Evolutionary conservation across 1,140 invertebrate species (phyloP).

Genomic region (Streblospio benedicti): DNA sequence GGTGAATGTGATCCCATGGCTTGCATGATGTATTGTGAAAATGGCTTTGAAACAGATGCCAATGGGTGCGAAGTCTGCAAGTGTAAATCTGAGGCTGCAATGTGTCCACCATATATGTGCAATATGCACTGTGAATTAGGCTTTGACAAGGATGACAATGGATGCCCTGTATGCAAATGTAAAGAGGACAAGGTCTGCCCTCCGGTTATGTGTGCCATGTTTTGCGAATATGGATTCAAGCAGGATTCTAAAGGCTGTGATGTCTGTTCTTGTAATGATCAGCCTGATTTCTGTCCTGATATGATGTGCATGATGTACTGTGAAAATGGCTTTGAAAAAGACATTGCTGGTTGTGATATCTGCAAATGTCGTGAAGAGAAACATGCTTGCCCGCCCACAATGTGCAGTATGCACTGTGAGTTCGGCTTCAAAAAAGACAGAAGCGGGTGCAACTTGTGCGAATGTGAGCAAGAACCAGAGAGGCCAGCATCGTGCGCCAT

Average conservation of each 20-base stretch:
- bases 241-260: neutral
- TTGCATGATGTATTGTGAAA: conserved; percentile 6
- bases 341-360: neutral
- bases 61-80: conserved; percentile 11
- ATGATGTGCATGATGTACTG: neutral
- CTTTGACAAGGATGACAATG: neutral
- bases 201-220: neutral
- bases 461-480: neutral
- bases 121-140: neutral
- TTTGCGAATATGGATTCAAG: neutral
- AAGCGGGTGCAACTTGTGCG: conserved; percentile 10
- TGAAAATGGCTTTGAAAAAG: conserved; percentile 3
- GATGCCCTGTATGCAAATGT: conserved; percentile 3
- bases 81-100: neutral
- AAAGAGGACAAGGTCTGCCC: neutral
- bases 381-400: neutral
- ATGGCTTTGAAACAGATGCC: conserved; percentile 6
- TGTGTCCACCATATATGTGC: neutral
- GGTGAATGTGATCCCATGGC: neutral
- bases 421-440: conserved; percentile 2
- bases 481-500: neutral
- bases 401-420: neutral
- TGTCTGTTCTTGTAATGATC: neutral
- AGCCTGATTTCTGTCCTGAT: neutral
- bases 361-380: neutral